Percentiles rank a stretch among this genome's conserved stretches.
These are phyloP conservation scores for Apamea anceps DNA, from an alignment of 2,888 invertebrate species.

Conservation along the genomic window DNA sequence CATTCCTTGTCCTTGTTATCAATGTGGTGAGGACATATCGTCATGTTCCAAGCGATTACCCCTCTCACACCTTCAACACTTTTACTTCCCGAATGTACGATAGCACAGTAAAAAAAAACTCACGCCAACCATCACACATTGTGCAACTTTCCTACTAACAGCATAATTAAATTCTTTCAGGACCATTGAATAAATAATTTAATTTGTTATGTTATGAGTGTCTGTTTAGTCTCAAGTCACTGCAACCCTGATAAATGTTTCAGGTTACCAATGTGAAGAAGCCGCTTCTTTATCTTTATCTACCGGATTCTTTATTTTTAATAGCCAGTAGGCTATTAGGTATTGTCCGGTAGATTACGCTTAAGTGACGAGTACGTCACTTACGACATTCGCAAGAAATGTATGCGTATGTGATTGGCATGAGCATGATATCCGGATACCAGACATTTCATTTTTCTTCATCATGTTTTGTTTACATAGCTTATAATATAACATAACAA, in stretches of 20 bases:
- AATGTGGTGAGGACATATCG: neutral
- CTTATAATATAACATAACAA: neutral
- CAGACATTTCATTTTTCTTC: constrained; percentile 11
- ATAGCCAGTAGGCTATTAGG: no score
- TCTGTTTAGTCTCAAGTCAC: neutral
- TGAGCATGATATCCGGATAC: constrained; percentile 30
- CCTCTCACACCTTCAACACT: neutral
- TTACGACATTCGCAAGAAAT: constrained; percentile 26
- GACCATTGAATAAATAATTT: neutral
- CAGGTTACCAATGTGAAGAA: constrained; percentile 17
- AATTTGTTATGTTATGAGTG: neutral
- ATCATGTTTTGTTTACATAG: constrained; percentile 19
- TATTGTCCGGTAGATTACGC: no score
- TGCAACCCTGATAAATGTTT: neutral
- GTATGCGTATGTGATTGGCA: constrained; percentile 9
- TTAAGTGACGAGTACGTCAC: no score
- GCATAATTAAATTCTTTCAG: neutral
- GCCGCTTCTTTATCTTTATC: constrained; percentile 10
- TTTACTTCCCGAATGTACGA: neutral
- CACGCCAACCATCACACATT: neutral
- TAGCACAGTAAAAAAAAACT: neutral
- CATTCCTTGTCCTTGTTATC: neutral
- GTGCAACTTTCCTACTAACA: neutral
- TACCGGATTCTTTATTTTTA: no score
- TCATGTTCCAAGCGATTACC: neutral